Evolutionary conservation across 2,888 invertebrate genomes (phyloP).

Genomic region (Tinea pellionella): DNA sequence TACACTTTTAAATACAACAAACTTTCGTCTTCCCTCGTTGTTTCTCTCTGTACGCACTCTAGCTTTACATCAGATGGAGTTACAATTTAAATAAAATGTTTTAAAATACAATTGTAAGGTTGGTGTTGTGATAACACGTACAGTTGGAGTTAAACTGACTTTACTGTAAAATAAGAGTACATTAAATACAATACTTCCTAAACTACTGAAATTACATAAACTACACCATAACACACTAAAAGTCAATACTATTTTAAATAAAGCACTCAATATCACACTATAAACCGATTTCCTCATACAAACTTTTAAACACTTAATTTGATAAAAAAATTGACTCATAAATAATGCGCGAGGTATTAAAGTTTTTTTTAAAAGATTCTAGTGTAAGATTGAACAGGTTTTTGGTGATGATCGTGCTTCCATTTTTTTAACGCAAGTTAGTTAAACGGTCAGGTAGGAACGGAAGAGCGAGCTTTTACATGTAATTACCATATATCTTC

Average conservation of each 20-base stretch:
- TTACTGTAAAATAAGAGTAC: too few species aligned
- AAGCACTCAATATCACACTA: not conserved
- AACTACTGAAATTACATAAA: too few species aligned
- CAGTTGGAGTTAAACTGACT: too few species aligned
- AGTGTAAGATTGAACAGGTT: constrained; percentile 11
- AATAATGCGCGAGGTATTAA: not conserved
- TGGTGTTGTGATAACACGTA: too few species aligned
- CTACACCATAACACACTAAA: too few species aligned
- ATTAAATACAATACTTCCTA: too few species aligned
- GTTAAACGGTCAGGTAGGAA: constrained; percentile 5
- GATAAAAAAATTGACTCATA: not conserved
- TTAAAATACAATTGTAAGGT: too few species aligned
- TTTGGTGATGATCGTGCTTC: constrained; percentile 4
- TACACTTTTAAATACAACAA: too few species aligned
- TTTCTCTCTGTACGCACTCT: too few species aligned
- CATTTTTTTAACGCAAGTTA: not conserved
- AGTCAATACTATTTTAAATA: not conserved
- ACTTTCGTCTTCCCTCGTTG: too few species aligned
- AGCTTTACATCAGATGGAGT: too few species aligned
- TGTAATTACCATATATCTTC: not conserved
- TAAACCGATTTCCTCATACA: constrained; percentile 1
- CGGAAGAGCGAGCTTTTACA: not conserved
- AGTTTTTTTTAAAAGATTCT: constrained; percentile 1
- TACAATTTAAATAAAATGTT: too few species aligned
- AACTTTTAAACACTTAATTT: constrained; percentile 1